Conservation (phyloP, 2,113 vertebrate species). For the Eonycteris spelaea region DNA sequence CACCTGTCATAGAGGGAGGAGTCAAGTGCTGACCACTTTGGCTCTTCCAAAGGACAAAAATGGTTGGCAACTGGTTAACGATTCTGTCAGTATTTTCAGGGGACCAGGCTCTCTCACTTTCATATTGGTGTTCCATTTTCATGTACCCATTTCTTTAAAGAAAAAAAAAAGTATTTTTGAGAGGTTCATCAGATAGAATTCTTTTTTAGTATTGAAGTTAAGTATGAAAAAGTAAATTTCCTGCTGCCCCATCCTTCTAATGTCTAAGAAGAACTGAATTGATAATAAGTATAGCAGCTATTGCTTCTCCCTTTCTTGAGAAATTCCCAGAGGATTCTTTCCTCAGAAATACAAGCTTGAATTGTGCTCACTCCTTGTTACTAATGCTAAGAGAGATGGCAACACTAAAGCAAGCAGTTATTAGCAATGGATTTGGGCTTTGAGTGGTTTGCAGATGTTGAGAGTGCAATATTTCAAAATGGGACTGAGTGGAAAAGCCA, state of each 20-base stretch:
- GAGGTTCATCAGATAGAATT: not conserved
- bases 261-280: not conserved
- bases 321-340: constrained; percentile 10
- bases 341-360: not conserved
- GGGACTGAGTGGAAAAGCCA: constrained; percentile 37
- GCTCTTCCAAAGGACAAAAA: not conserved
- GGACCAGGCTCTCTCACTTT: not conserved
- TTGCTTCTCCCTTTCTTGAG: not conserved
- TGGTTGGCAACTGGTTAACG: not conserved
- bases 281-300: not conserved
- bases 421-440: not conserved
- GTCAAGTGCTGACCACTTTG: not conserved
- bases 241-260: not conserved
- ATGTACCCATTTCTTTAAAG: not conserved
- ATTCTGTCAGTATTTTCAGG: not conserved
- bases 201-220: not conserved
- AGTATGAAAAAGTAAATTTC: not conserved
- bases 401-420: not conserved
- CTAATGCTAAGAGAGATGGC: not conserved
- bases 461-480: constrained; percentile 25
- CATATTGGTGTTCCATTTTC: not conserved
- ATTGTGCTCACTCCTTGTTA: not conserved
- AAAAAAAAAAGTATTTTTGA: not conserved
- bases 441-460: constrained; percentile 39
- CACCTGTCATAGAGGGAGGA: not conserved